These are phyloP conservation scores for Oxygymnocypris stewartii DNA, from an alignment of 2,113 vertebrate genomes.

Conservation along the genomic window DNA sequence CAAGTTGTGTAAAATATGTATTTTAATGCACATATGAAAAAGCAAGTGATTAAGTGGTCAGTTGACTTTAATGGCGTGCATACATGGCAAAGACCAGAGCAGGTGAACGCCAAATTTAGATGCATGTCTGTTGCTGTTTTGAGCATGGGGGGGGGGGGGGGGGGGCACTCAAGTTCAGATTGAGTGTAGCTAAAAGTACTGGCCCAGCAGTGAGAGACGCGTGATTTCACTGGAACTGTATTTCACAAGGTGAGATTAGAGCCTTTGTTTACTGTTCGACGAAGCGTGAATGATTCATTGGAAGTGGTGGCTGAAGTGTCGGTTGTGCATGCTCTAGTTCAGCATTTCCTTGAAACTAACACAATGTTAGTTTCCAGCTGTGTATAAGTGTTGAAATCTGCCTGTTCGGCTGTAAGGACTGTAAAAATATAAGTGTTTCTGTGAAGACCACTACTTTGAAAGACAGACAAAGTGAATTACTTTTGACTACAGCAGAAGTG, in stretches of 20 bases:
- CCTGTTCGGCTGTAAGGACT: background rate
- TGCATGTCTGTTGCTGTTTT: slow-evolving; percentile 27
- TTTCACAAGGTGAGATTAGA: slow-evolving; percentile 54
- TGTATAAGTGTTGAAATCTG: background rate
- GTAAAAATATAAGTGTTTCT: background rate
- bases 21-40: background rate
- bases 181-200: slow-evolving; percentile 38
- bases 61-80: slow-evolving; percentile 19
- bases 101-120: slow-evolving; percentile 55
- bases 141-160: background rate
- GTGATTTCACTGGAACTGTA: slow-evolving; percentile 50
- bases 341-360: slow-evolving; percentile 12
- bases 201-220: slow-evolving; percentile 35
- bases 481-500: background rate
- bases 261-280: slow-evolving; percentile 58
- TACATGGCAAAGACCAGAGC: slow-evolving; percentile 30
- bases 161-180: slow-evolving; percentile 22
- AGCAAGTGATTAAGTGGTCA: slow-evolving; percentile 9
- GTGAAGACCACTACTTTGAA: background rate
- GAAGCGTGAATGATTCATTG: slow-evolving; percentile 42
- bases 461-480: background rate
- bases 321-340: slow-evolving; percentile 7
- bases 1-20: background rate
- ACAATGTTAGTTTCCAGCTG: background rate
- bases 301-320: background rate